Evolutionary conservation across 2,113 vertebrate genomes (phyloP), one percentile per base, ranked within the genome.

Genomic region (Rhodinocichla rosea): DNA sequence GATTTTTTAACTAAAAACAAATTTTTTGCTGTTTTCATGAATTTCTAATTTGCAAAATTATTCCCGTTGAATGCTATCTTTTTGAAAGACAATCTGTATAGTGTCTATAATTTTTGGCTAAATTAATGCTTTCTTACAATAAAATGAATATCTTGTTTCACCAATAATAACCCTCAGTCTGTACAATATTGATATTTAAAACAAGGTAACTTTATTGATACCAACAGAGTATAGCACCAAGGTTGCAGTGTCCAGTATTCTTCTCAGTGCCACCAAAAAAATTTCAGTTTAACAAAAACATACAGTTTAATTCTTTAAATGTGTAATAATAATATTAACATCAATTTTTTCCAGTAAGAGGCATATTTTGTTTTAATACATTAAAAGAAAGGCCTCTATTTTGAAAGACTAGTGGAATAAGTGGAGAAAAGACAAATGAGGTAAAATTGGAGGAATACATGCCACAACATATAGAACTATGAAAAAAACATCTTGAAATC

Each of bases 51-150:
- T 76, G 5, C 10, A 75, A 90, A 92, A 81, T n/a, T 14, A 27
- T 68, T 68, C 59, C 65, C 39, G 11, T 23, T 68, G 21, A 87
- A 42, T 44, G 8, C 10, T 73, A 50, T 30, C 32, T 49, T 50
- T 92, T 80, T 42, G 6, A 69, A 93, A 81, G 32, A 80, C 7
- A 90, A 80, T 79, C 15, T 69, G 82, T 63, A 85, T 21, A 53
- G 14, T 26, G 39, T 42, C 37, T 52, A 56, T 90, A 86, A 83
- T 83, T 96, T 92, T 21, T 3, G 39, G 17, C 4, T 92, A 62
- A 96, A 96, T 40, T 68, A 67, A 83, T 78, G 52, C 55, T 94
- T 97, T 96, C 91, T 97, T 81, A 73, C 3, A 5, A 60, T 33
- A 71, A 91, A 84, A 77, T 19, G 0, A 64, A 35, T 6, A 28